These are phyloP conservation scores for Zelleria hepariella DNA, from an alignment of 2,888 invertebrate genomes.

Conservation along the genomic window DNA sequence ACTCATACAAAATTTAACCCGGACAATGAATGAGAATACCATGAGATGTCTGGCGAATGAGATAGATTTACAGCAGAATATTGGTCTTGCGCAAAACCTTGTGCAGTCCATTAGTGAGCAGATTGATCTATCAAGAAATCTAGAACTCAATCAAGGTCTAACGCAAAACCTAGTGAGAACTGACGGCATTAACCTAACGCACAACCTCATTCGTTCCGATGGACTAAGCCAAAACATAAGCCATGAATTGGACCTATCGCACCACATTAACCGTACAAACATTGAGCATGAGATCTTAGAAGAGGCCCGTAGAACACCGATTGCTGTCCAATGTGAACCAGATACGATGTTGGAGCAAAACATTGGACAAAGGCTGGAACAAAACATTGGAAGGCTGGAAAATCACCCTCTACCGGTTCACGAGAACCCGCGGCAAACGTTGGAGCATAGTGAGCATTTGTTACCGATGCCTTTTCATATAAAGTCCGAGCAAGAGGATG, in stretches of 20 bases:
- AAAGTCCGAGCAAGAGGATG: constrained; percentile 57
- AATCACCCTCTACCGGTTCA: constrained; percentile 19
- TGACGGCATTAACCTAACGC: not conserved
- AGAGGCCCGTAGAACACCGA: constrained; percentile 26
- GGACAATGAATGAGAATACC: constrained; percentile 19
- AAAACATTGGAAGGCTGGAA: too few relatives aligned
- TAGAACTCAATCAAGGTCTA: not conserved
- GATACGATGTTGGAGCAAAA: not conserved
- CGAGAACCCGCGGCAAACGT: constrained; percentile 15
- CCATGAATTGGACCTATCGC: constrained; percentile 21
- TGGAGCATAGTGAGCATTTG: constrained; percentile 35
- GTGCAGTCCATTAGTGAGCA: constrained; percentile 13
- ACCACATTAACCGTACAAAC: constrained; percentile 36
- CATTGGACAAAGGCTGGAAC: constrained; percentile 17
- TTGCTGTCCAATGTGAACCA: constrained; percentile 14
- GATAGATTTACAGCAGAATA: constrained; percentile 2
- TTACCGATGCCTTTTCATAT: constrained; percentile 55
- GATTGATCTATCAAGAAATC: constrained; percentile 19
- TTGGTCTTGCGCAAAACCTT: not conserved
- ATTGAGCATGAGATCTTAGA: constrained; percentile 33
- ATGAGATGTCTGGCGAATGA: constrained; percentile 1
- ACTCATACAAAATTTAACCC: constrained; percentile 26
- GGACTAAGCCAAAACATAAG: not conserved
- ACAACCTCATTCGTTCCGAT: not conserved
- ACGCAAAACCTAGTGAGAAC: not conserved